Evolutionary conservation across 92 coral and sea anemone species (phyloP), one percentile per base, ranked within the genome.

Genomic region (Porites cylindrica): DNA sequence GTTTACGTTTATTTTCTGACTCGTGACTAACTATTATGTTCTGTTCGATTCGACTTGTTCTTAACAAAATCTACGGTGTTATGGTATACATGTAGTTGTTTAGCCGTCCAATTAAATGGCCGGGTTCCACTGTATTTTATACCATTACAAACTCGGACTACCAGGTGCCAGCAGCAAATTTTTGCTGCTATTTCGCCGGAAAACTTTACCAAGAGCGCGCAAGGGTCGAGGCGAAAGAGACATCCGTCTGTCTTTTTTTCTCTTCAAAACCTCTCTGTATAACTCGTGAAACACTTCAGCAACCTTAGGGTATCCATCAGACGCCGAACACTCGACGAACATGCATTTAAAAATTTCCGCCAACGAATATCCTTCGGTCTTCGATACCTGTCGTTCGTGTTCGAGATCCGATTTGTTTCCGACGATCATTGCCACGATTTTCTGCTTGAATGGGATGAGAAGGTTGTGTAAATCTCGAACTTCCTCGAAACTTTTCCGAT

Each of bases 201-300:
- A 96, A n/a, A 94, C 88, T 64, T 94, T 96, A 21, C 90, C 93
- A 23, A 96, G 86, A 8, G 98, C 97, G 72, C 94, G 75, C 10
- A 96, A 81, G 17, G 95, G 98, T 19, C 92, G 86, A 1, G 97
- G 98, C 17, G 98, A 96, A n/a, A 96, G 80, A 3, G 93, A 90
- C 13, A 72, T 51, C 76, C 84, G 88, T 58, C 91, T 82, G 51
- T 94, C 95, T 20, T 88, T 90, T 91, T 94, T 96, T 51, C 76
- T 91, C 78, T 86, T 84, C 9, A 84, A 43, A 16, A 88, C 93
- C 70, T 96, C 98, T 61, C 89, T 81, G 88, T 91, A 96, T 20
- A 93, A 89, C 23, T 91, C 95, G 50, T 93, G 93, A 82, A 95
- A 95, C 32, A 86, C 92, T 66, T 82, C 90, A 1, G 83, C 76